Evolutionary conservation across 2,888 invertebrate species (phyloP).

Genomic region (Parnassius glacialis): DNA sequence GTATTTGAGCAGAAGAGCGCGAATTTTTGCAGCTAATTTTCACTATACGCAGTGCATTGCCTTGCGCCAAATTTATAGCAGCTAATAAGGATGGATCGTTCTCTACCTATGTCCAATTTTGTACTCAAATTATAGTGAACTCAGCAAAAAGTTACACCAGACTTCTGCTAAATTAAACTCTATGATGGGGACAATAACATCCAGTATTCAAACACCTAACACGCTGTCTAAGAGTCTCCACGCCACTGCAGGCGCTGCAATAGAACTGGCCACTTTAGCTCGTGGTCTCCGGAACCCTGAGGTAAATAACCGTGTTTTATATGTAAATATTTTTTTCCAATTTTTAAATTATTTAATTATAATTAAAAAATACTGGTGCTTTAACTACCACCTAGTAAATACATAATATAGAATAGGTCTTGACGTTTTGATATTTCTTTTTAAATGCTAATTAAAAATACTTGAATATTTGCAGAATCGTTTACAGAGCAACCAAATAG

Average conservation of each 20-base stretch:
- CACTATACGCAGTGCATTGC: no score
- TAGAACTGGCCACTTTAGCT: slow-evolving; percentile 43
- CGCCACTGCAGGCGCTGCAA: slow-evolving; percentile 40
- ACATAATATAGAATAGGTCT: no score
- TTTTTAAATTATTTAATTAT: no score
- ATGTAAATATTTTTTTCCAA: no score
- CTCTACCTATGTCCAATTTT: not conserved
- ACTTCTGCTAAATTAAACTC: slow-evolving; percentile 48
- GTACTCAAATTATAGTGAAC: slow-evolving; percentile 39
- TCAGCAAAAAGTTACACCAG: slow-evolving; percentile 48
- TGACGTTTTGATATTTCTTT: no score
- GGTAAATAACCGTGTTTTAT: slow-evolving; percentile 1
- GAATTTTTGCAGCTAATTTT: no score
- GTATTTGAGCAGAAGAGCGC: no score
- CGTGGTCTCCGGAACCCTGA: slow-evolving; percentile 35
- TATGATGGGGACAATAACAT: slow-evolving; percentile 39
- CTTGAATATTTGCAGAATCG: slow-evolving; percentile 40
- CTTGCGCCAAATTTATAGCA: no score
- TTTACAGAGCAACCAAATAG: slow-evolving; percentile 46
- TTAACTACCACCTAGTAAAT: no score
- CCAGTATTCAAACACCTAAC: slow-evolving; percentile 40
- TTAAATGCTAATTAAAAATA: no score
- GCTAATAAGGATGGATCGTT: no score
- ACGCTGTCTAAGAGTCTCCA: slow-evolving; percentile 42
- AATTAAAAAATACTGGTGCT: no score